Evolutionary conservation across 2,888 invertebrate genomes (phyloP).

Genomic region (Drosophila yooni): DNA sequence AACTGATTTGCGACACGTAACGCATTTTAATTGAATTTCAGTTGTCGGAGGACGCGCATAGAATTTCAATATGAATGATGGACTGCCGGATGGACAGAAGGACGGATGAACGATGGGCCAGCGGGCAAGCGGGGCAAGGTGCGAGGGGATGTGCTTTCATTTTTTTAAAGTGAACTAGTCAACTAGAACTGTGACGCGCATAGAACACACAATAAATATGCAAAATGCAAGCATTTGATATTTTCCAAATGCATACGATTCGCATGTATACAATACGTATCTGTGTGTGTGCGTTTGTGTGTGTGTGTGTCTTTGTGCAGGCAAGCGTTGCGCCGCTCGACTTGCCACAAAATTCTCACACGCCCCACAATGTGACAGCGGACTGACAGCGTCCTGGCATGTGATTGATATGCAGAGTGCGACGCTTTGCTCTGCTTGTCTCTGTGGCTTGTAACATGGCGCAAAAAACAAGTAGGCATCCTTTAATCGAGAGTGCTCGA

Average conservation of each 20-base stretch:
- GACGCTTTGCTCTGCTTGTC: constrained; percentile 31
- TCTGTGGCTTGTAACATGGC: constrained; percentile 3
- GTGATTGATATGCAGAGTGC: constrained; percentile 76
- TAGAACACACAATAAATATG: constrained; percentile 71
- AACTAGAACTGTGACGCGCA: constrained; percentile 15
- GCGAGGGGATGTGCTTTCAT: neutral
- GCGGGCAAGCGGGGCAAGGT: neutral
- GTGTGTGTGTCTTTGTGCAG: neutral
- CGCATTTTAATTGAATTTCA: constrained; percentile 75
- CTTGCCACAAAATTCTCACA: constrained; percentile 56
- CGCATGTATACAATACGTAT: constrained; percentile 14
- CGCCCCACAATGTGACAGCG: constrained; percentile 65
- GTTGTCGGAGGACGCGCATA: constrained; percentile 53
- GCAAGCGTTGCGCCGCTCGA: constrained; percentile 18
- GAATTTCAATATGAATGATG: constrained; percentile 57
- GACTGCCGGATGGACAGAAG: constrained; percentile 37
- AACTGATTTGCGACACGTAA: constrained; percentile 72
- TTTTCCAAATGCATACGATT: constrained; percentile 56
- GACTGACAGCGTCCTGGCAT: constrained; percentile 70
- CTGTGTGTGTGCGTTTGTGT: neutral
- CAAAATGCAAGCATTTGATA: constrained; percentile 74
- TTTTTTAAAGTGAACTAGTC: constrained; percentile 12
- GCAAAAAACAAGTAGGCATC: neutral
- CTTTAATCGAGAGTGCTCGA: neutral
- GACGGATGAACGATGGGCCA: neutral